Evolutionary conservation across 2,797 vertebrate genomes (phyloP), one percentile per base, ranked within the genome.

Genomic region (Tenualosa thibaudeaui): DNA sequence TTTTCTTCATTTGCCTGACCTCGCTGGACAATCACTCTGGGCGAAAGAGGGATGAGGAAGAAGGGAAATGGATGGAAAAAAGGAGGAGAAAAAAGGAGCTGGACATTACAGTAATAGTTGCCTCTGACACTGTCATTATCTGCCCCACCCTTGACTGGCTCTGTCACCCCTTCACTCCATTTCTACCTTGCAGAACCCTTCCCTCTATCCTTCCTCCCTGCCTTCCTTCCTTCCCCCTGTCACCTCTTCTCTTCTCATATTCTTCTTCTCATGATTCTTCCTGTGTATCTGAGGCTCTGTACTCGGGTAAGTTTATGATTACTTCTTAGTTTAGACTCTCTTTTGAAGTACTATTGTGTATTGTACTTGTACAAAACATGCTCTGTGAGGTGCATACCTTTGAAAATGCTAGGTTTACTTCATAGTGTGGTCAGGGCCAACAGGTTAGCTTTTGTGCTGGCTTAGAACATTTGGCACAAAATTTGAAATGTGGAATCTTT

Each of bases 81-180:
- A 71, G 26, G 24, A 71, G 31, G 54, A 22, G 17, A n/a, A 37
- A 31, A 71, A 37, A 37, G 22, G 22, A 15, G 56, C 58, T 37
- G 65, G 26, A 86, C 86, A 86, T 88, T 83, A 86, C 86, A 86
- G 87, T 83, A 54, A 65, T 89, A 84, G 50, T 81, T n/a, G n/a
- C 89, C 83, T 43, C 40, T 49, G 83, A 86, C 83, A 60, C 78
- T 87, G 54, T 86, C 88, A 87, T 92, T 91, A 89, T 43, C 82
- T 71, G 86, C n/a, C 71, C 75, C 19, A 26, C 3, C 56, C 84
- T 85, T 84, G 83, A 84, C 75, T 84, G 53, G 13, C 15, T 60
- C 54, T 49, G 1, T 46, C 71, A 78, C 19, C 1, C 71, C 8
- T 15, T 78, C 71, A 15, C 17, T 78, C 40, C 5, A 78, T 78